Conservation (phyloP, 1,140 invertebrate species). For the Diachasmimorpha longicaudata region DNA sequence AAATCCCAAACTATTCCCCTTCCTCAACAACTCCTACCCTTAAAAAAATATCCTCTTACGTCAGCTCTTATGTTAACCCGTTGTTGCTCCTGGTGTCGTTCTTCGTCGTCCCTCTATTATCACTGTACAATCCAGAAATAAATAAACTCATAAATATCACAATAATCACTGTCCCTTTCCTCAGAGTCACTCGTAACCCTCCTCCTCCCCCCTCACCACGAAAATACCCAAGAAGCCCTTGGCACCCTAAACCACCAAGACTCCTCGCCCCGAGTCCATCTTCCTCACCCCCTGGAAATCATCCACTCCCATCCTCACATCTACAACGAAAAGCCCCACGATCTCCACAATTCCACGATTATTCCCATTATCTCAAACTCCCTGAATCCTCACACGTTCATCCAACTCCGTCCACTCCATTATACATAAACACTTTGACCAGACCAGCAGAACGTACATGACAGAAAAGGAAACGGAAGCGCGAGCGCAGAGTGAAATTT, state of each 20-base stretch:
- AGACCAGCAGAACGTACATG: conserved; percentile 33
- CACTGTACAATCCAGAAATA: neutral
- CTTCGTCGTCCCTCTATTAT: neutral
- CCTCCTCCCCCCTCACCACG: too few species aligned
- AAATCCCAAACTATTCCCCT: too few species aligned
- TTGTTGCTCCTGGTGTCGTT: neutral
- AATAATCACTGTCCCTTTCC: too few species aligned
- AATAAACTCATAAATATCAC: neutral
- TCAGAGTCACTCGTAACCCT: neutral
- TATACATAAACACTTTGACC: conserved; percentile 38
- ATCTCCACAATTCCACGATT: too few species aligned
- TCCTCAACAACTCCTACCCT: too few species aligned
- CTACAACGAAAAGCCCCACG: too few species aligned
- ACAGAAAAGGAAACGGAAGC: conserved; percentile 35
- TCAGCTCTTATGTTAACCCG: conserved; percentile 1
- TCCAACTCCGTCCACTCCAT: conserved; percentile 29
- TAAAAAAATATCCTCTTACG: conserved; percentile 22
- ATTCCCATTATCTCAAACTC: too few species aligned
- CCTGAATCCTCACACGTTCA: conserved; percentile 3
- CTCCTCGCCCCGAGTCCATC: too few species aligned
- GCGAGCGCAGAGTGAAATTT: conserved; percentile 12
- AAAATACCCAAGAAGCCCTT: too few species aligned
- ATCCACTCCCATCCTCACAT: too few species aligned
- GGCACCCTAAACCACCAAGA: too few species aligned
- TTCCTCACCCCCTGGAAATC: too few species aligned